Percentiles rank a stretch among this genome's conserved stretches.
Evolutionary conservation across 1,140 invertebrate genomes (phyloP).

Genomic region (Zaprionus inermis): DNA sequence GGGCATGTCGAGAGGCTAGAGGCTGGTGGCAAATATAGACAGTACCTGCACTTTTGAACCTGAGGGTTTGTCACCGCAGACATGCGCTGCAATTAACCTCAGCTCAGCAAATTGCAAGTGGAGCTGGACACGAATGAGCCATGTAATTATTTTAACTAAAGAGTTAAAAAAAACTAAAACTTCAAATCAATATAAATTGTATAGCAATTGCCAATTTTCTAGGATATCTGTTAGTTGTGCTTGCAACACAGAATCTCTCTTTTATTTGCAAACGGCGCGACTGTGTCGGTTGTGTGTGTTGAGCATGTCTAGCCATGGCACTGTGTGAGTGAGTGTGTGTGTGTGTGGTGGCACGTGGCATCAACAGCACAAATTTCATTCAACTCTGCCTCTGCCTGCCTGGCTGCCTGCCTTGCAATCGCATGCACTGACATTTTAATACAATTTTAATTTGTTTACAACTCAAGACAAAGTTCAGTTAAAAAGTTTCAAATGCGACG

Average conservation of each 20-base stretch:
- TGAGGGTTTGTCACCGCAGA: slow-evolving; percentile 33
- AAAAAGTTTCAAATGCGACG: slow-evolving; percentile 28
- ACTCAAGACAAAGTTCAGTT: slow-evolving; percentile 64
- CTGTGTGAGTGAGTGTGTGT: background rate
- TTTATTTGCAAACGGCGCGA: slow-evolving; percentile 2
- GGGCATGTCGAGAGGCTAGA: background rate
- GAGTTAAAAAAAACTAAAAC: background rate
- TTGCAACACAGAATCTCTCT: background rate
- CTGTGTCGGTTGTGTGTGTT: background rate
- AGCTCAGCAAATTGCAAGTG: background rate
- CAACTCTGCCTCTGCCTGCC: background rate
- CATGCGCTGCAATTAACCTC: slow-evolving; percentile 40
- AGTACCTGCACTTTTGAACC: slow-evolving; percentile 10
- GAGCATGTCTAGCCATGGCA: slow-evolving; percentile 37
- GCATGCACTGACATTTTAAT: slow-evolving; percentile 65
- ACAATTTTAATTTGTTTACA: slow-evolving; percentile 81
- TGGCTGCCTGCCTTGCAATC: background rate
- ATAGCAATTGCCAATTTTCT: background rate
- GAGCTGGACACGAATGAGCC: background rate
- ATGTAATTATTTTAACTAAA: background rate
- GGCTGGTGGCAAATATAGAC: too few relatives aligned
- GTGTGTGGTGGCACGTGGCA: slow-evolving; percentile 18
- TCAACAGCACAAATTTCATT: slow-evolving; percentile 7
- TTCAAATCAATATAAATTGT: background rate
- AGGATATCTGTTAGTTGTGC: background rate